These are phyloP conservation scores for Cyrtonyx montezumae DNA, from an alignment of 2,113 vertebrate species.

Conservation along the genomic window DNA sequence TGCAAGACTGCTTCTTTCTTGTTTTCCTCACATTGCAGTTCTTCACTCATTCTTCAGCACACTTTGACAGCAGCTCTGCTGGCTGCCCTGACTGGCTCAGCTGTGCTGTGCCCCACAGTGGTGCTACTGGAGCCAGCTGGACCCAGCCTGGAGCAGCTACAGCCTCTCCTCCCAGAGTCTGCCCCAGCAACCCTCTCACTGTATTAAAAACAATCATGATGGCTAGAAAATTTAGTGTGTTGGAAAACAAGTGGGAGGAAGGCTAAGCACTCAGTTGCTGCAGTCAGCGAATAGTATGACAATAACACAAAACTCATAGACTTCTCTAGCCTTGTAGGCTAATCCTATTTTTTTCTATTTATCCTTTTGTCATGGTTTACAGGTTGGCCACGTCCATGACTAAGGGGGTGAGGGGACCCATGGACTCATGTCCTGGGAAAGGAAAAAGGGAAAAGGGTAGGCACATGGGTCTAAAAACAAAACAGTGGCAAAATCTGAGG, in stretches of 20 bases:
- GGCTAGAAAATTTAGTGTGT: neutral
- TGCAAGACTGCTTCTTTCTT: neutral
- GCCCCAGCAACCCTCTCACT: neutral
- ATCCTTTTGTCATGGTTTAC: too few species aligned
- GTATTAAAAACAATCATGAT: neutral
- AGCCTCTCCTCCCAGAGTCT: neutral
- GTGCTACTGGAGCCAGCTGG: neutral
- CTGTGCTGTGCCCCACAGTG: too few species aligned
- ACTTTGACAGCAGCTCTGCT: neutral
- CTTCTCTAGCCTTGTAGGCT: neutral
- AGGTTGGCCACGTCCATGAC: too few species aligned
- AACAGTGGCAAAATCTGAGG: too few species aligned
- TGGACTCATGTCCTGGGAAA: too few species aligned
- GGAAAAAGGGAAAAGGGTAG: too few species aligned
- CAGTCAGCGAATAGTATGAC: neutral
- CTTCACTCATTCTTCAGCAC: neutral
- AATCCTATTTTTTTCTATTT: neutral
- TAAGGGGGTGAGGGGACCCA: too few species aligned
- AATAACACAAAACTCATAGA: neutral
- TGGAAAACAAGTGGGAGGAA: neutral
- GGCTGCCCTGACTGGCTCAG: neutral
- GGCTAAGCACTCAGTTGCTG: neutral
- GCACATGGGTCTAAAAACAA: too few species aligned
- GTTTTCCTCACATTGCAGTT: neutral
- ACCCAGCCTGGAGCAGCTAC: neutral